Conservation (phyloP, 2,888 invertebrate species). For the Tanypteryx hageni region DNA sequence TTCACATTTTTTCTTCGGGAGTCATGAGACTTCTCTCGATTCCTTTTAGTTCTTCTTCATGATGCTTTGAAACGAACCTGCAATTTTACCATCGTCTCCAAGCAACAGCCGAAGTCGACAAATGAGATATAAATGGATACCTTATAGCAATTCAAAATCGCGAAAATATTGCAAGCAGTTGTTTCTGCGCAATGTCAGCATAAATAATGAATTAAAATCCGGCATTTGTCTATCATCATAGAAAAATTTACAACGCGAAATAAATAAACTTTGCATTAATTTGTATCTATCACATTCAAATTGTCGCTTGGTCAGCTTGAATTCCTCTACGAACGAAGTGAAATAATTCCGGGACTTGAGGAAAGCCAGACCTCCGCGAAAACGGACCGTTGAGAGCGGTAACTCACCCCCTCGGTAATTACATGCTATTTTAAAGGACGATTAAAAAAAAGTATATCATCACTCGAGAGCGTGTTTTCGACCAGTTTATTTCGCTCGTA, state of each 20-base stretch:
- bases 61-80: background rate
- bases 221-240: background rate
- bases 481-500: background rate
- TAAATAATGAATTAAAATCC: background rate
- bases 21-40: background rate
- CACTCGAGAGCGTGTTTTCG: background rate
- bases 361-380: background rate
- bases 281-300: background rate
- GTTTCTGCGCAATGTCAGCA: background rate
- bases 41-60: background rate
- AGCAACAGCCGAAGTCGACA: background rate
- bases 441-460: constrained; percentile 28
- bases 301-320: background rate
- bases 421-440: background rate
- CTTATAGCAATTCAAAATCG: background rate
- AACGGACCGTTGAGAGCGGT: background rate
- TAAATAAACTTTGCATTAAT: background rate
- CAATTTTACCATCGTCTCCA: background rate
- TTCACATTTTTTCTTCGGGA: background rate
- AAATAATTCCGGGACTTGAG: constrained; percentile 1
- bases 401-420: constrained; percentile 10
- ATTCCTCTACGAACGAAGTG: background rate
- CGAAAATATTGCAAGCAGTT: background rate
- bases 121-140: background rate
- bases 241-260: background rate